phyloP scores from a whole-genome alignment of 2,113 vertebrate species.

The Perccottus glenii region DNA sequence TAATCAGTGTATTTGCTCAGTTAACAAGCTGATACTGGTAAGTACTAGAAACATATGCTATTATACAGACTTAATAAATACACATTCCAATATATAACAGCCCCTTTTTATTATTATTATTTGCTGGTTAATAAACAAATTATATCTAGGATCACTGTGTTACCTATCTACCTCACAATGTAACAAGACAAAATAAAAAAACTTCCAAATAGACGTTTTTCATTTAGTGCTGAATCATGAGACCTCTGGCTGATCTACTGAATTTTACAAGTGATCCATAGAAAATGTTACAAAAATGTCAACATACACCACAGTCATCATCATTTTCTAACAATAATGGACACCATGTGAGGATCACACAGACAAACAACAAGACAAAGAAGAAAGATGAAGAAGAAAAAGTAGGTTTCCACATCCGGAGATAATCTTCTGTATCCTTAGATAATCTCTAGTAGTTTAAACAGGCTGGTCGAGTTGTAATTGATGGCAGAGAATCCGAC shows the following conservation, averaged over 20 bases:
- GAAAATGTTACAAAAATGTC: too few species aligned
- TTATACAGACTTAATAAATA: too few species aligned
- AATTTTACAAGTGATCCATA: too few species aligned
- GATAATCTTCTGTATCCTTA: constrained; percentile 74
- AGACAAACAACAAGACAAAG: constrained; percentile 42
- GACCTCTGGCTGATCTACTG: too few species aligned
- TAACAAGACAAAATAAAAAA: constrained; percentile 14
- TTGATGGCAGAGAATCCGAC: constrained; percentile 68
- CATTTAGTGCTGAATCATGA: constrained; percentile 9
- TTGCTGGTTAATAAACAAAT: too few species aligned
- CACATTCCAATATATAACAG: too few species aligned
- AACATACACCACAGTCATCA: constrained; percentile 8
- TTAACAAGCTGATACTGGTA: too few species aligned
- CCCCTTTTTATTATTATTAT: too few species aligned
- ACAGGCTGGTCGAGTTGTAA: constrained; percentile 59
- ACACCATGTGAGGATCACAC: constrained; percentile 67
- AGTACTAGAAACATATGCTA: too few species aligned
- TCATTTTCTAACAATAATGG: constrained; percentile 70
- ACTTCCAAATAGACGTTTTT: constrained; percentile 21
- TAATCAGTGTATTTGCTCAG: too few species aligned
- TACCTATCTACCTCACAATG: neutral
- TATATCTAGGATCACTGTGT: too few species aligned
- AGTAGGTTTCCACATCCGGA: constrained; percentile 70
- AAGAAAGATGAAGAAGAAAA: constrained; percentile 54
- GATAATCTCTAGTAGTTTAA: constrained; percentile 65